Evolutionary conservation across 2,888 invertebrate genomes (phyloP), one percentile per base, ranked within the genome.

Genomic region (Drosophila suboccidentalis): DNA sequence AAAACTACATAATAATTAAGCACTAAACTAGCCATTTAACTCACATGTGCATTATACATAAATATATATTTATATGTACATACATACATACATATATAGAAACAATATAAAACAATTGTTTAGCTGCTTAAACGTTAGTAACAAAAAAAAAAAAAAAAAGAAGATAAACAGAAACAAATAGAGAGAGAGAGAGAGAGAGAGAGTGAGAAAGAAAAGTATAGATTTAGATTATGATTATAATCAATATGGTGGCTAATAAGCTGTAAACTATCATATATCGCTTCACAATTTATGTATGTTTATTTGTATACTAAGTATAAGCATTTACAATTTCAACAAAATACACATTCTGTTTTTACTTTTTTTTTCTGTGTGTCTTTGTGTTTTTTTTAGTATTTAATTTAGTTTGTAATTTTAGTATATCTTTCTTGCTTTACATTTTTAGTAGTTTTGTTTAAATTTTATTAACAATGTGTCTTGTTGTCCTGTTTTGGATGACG

Each of bases 1-100:
- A 87, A 74, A 77, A 85, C 86, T 87, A 87, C 80, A 85, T 88
- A 84, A 78, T 65, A 84, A 83, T 86, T 83, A 84, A 88, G 87
- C 86, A 78, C 86, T 83, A 84, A 82, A 82, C 73, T 84, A 88
- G 68, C 65, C 59, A 71, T 64, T 68, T 67, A 75, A 64, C 63
- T 60, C 59, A 66, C 69, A 74, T 47, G 36, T 74, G 49, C 49
- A 63, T 34, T 66, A 64, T 41, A 59, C 58, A 34, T 60, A 69
- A 32, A 58, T 50, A 46, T 44, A 51, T 36, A 29, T 54, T 54
- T 68, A 53, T 34, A 43, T 59, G 47, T 36, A 29, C 49, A 58
- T 67, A 53, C 26, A 43, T 59, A 57, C 57, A 36, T 67, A 65
- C 58, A 51, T 65, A 65, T 58, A 66, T 68, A 39, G 47, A 76